A percentile compares a stretch with the other conserved stretches of the same genome.
Evolutionary conservation across 2,888 invertebrate species (phyloP).

Genomic region (Lapara coniferarum): DNA sequence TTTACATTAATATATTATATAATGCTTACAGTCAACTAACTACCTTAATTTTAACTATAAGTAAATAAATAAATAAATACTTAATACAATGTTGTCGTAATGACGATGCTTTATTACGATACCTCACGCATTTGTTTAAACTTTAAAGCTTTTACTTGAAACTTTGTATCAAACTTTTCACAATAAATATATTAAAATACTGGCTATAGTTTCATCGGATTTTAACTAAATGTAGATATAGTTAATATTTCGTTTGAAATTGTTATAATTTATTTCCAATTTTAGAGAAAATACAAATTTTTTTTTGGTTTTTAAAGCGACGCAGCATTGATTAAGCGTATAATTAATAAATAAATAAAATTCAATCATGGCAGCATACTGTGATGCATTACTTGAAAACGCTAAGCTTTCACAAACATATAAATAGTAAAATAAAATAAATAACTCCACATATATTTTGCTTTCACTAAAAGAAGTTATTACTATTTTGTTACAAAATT

Average conservation of each 20-base stretch:
- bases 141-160: conserved; percentile 51
- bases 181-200: conserved; percentile 1
- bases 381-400: not conserved
- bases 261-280: not conserved
- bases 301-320: conserved; percentile 1
- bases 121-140: conserved; percentile 47
- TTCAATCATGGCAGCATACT: not conserved
- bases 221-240: not conserved
- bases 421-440: not conserved
- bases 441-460: no score
- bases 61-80: conserved; percentile 75
- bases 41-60: conserved; percentile 45
- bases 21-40: conserved; percentile 29
- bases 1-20: conserved; percentile 53
- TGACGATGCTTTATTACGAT: conserved; percentile 41
- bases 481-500: no score
- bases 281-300: not conserved
- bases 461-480: no score
- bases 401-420: not conserved
- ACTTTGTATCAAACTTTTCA: conserved; percentile 4
- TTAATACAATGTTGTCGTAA: conserved; percentile 50
- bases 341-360: not conserved
- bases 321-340: not conserved
- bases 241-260: not conserved
- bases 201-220: conserved; percentile 5